These are phyloP conservation scores for Mirounga angustirostris DNA, from an alignment of 2,113 vertebrate species.

Conservation along the genomic window DNA sequence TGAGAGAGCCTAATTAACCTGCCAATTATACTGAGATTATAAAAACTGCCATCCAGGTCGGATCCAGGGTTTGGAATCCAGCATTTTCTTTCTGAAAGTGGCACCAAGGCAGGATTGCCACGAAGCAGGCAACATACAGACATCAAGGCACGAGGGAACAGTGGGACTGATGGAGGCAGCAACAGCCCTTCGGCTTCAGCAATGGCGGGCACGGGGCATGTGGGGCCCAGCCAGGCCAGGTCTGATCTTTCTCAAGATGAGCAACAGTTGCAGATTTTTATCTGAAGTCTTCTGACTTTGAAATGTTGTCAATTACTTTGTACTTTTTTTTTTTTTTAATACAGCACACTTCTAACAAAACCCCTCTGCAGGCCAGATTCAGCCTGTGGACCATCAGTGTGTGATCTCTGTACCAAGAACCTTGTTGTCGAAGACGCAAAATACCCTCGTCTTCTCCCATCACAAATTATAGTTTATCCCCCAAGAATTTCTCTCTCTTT, in stretches of 20 bases:
- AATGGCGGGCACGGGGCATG: neutral
- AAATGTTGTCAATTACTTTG: neutral
- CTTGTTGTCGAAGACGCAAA: constrained; percentile 12
- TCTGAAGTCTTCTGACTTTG: neutral
- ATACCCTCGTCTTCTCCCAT: neutral
- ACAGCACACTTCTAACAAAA: neutral
- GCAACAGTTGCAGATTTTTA: neutral
- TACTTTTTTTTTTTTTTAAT: neutral
- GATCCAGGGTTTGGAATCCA: neutral
- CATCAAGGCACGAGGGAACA: too few species aligned
- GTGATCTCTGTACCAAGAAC: neutral
- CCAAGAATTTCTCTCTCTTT: neutral
- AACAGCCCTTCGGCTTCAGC: neutral
- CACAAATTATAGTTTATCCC: neutral
- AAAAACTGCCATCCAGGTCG: neutral
- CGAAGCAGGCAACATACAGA: neutral
- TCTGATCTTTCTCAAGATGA: neutral
- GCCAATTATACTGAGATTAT: neutral
- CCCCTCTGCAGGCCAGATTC: neutral
- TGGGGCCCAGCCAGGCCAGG: neutral
- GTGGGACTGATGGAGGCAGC: neutral
- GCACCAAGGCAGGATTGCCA: neutral
- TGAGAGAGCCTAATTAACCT: neutral
- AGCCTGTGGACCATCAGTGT: neutral
- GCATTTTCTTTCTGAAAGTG: constrained; percentile 33